Evolutionary conservation across 1,140 invertebrate species (phyloP).

Genomic region (Scaptodrosophila lebanonensis): DNA sequence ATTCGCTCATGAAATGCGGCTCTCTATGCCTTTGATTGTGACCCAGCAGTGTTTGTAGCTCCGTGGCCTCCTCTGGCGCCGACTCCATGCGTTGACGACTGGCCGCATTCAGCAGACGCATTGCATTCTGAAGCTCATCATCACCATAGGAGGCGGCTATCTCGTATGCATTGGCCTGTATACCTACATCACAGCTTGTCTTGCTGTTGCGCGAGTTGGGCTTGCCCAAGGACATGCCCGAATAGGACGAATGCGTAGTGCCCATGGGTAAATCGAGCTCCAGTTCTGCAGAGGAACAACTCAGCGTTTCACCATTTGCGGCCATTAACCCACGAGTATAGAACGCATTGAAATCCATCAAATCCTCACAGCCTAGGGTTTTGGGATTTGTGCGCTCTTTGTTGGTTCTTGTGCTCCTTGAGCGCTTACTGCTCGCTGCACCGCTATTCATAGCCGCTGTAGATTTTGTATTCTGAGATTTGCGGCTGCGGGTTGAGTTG

Average conservation of each 20-base stretch:
- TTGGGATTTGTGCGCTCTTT: slow-evolving; percentile 33
- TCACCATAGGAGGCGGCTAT: slow-evolving; percentile 78
- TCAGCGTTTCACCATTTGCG: slow-evolving; percentile 40
- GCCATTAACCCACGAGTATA: slow-evolving; percentile 32
- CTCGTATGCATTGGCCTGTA: slow-evolving; percentile 81
- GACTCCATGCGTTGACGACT: slow-evolving; percentile 51
- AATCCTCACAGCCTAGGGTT: slow-evolving; percentile 9
- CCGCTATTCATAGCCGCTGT: too few species aligned
- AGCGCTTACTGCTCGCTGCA: too few species aligned
- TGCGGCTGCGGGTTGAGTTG: slow-evolving; percentile 55
- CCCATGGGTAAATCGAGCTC: slow-evolving; percentile 50
- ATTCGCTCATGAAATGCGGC: slow-evolving; percentile 71
- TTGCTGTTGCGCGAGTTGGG: slow-evolving; percentile 78
- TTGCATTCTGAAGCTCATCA: slow-evolving; percentile 63
- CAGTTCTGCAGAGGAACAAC: slow-evolving; percentile 51
- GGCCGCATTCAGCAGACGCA: slow-evolving; percentile 64
- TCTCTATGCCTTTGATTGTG: slow-evolving; percentile 46
- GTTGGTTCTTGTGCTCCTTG: slow-evolving; percentile 9
- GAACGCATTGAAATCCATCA: slow-evolving; percentile 52
- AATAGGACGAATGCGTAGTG: slow-evolving; percentile 77
- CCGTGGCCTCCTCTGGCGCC: slow-evolving; percentile 45
- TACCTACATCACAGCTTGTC: slow-evolving; percentile 78
- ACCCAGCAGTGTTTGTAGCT: slow-evolving; percentile 58
- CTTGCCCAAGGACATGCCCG: slow-evolving; percentile 78
- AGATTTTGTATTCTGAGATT: too few species aligned